Evolutionary conservation across 2,797 vertebrate species (phyloP), one percentile per base, ranked within the genome.

Genomic region (Perodicticus potto): DNA sequence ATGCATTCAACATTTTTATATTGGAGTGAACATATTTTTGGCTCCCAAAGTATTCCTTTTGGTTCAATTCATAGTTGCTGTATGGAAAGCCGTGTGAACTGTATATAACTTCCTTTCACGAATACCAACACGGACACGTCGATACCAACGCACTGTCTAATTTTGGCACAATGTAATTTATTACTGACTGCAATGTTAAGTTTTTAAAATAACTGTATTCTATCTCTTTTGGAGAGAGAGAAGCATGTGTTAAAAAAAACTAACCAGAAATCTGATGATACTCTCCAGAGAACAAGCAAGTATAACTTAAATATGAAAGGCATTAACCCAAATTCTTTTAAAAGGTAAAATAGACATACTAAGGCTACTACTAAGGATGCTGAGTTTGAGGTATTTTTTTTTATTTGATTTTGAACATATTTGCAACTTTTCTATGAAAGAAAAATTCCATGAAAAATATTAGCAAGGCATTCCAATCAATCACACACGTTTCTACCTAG

Each of bases 271-370:
- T 87, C 94, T 96, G 96, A 96, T 74, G 73, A 97, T 95, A 83
- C 81, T 96, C 95, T 97, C 93, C 61, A 34, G 96, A 96, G 89
- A 97, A 89, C 45, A 96, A 97, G 72, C 97, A 96, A 88, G 40
- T 96, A 37, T 53, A 96, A 97, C 96, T 97, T 97, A 98, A 96
- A 97, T 93, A 82, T 83, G 96, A 97, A 94, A 94, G 96, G 86
- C 96, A 97, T 90, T 97, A 92, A 95, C 97, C 65, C 87, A 91
- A 84, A 96, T 97, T 97, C 97, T 98, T 94, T 97, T 69, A 97
- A 97, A 97, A 96, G 85, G 96, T 96, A 97, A 98, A 98, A 98
- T 25, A 98, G 96, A 97, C 69, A 94, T 78, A 89, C n/a, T n/a
- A n/a, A n/a, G n/a, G n/a, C n/a, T n/a, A 43, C 76, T 96, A 93